A percentile compares a stretch with the other conserved stretches of the same genome.
phyloP scores from a whole-genome alignment of 2,888 invertebrate genomes.

The Ochlodes sylvanus region DNA sequence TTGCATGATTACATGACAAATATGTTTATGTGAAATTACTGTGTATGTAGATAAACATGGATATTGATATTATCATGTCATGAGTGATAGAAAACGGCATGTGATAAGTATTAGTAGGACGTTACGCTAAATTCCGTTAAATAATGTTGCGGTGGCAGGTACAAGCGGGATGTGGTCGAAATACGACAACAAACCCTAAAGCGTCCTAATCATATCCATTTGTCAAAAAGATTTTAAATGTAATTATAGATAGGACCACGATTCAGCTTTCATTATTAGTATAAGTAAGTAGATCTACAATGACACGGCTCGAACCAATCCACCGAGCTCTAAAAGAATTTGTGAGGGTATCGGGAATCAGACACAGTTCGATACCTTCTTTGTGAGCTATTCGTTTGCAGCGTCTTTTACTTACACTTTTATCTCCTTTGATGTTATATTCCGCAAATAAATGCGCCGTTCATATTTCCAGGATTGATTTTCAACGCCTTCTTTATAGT shows the following conservation, averaged over 20 bases:
- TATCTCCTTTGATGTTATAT: conserved; percentile 30
- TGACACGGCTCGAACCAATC: not conserved
- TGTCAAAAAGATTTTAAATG: too few relatives aligned
- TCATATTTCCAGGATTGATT: conserved; percentile 16
- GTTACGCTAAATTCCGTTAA: too few relatives aligned
- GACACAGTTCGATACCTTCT: conserved; percentile 32
- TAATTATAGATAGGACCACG: too few relatives aligned
- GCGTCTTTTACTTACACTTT: conserved; percentile 35
- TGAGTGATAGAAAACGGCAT: too few relatives aligned
- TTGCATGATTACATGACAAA: not conserved
- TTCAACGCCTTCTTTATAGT: conserved; percentile 2
- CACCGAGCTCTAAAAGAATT: conserved; percentile 6
- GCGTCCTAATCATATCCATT: too few relatives aligned
- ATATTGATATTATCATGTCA: too few relatives aligned
- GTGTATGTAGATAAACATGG: too few relatives aligned
- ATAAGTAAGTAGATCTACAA: not conserved
- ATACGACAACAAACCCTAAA: too few relatives aligned
- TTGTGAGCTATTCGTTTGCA: conserved; percentile 44
- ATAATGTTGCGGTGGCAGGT: too few relatives aligned
- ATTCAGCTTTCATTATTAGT: not conserved
- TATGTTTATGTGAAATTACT: too few relatives aligned
- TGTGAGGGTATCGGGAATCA: conserved; percentile 20
- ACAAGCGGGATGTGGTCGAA: too few relatives aligned
- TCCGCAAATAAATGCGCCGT: not conserved
- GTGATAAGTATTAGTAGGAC: too few relatives aligned